These are phyloP conservation scores for Ophion ventricosus DNA, from an alignment of 2,888 invertebrate genomes.

Conservation along the genomic window DNA sequence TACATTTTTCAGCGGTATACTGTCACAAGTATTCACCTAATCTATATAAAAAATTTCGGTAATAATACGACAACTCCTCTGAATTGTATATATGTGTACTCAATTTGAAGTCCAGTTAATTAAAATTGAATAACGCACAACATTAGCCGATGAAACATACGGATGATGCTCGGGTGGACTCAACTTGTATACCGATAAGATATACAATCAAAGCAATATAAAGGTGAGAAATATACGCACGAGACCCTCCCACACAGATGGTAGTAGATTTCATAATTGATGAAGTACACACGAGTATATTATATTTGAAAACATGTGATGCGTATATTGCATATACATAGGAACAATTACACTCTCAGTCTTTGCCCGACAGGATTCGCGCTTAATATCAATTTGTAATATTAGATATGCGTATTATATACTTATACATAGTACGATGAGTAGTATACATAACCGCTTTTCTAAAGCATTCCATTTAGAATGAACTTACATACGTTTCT, in stretches of 20 bases:
- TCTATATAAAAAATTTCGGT: conserved; percentile 6
- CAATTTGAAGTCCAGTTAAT: background rate
- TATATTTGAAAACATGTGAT: conserved; percentile 25
- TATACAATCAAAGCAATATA: conserved; percentile 24
- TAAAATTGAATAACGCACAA: conserved; percentile 21
- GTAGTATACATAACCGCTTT: conserved; percentile 17
- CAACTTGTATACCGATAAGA: conserved; percentile 33
- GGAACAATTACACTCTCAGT: conserved; percentile 25
- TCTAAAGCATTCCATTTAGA: conserved; percentile 29
- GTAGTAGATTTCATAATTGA: conserved; percentile 24
- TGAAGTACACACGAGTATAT: conserved; percentile 24
- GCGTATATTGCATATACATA: background rate
- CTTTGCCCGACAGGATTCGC: background rate
- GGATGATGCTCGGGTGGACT: conserved; percentile 32
- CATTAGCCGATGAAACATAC: background rate
- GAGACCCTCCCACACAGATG: conserved; percentile 21
- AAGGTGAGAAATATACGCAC: conserved; percentile 30
- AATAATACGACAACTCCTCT: background rate
- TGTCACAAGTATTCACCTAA: conserved; percentile 20
- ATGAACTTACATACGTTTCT: conserved; percentile 24
- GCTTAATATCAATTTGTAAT: conserved; percentile 6
- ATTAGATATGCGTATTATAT: conserved; percentile 16
- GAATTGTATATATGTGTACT: background rate
- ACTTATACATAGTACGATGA: conserved; percentile 21
- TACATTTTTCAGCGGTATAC: conserved; percentile 32